phyloP scores from a whole-genome alignment of 2,113 vertebrate genomes.

The Puffinus mauretanicus region DNA sequence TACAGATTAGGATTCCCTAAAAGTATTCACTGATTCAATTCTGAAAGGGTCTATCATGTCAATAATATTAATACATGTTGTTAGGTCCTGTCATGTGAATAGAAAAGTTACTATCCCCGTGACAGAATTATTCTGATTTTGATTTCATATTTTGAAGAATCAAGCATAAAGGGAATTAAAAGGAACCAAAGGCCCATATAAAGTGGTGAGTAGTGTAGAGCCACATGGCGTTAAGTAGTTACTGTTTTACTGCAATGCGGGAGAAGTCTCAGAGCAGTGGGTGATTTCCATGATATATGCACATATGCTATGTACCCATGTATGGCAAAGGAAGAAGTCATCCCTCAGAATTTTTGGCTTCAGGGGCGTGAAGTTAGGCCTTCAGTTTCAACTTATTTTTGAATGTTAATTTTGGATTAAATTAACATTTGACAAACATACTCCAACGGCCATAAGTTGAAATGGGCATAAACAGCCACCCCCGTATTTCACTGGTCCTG shows the following conservation, averaged over 20 bases:
- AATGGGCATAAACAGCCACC: neutral
- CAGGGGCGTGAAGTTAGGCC: neutral
- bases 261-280: neutral
- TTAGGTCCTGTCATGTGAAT: neutral
- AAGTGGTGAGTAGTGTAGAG: accelerated
- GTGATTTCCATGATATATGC: neutral
- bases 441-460: accelerated
- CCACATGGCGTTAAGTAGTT: accelerated
- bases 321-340: neutral
- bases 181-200: accelerated
- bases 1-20: conserved; percentile 11
- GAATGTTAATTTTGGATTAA: neutral
- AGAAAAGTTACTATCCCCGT: neutral
- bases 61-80: neutral
- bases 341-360: neutral
- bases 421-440: neutral
- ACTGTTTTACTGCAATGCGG: accelerated
- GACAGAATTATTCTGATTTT: neutral
- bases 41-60: neutral
- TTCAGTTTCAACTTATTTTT: neutral
- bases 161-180: neutral
- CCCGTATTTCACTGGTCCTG: too few relatives aligned
- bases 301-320: accelerated
- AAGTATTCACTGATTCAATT: conserved; percentile 22
- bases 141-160: neutral